These are phyloP conservation scores for Maccullochella peelii DNA, from an alignment of 2,113 vertebrate species.

Conservation along the genomic window DNA sequence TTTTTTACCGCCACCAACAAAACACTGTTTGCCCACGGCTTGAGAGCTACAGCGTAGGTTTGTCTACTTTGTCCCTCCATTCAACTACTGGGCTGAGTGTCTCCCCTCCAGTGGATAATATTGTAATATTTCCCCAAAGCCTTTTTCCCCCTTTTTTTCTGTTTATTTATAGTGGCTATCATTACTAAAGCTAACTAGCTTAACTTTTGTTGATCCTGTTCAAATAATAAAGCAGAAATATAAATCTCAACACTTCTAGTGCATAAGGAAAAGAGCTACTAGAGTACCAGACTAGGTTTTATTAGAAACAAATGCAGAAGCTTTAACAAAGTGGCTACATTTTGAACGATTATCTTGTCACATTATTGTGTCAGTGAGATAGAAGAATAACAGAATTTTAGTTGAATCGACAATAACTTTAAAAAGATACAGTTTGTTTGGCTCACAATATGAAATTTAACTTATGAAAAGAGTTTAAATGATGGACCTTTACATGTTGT, in stretches of 20 bases:
- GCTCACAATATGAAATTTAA: background rate
- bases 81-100: background rate
- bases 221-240: background rate
- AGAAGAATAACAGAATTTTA: background rate
- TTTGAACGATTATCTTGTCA: conserved; percentile 6
- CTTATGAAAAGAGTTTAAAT: background rate
- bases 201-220: background rate
- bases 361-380: background rate
- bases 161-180: background rate
- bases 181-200: background rate
- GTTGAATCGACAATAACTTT: background rate
- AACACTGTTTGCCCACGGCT: background rate
- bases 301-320: background rate
- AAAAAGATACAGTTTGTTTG: background rate
- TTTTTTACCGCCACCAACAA: background rate
- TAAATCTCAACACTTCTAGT: background rate
- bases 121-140: background rate
- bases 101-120: background rate
- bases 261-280: background rate
- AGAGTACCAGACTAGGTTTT: background rate
- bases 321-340: conserved; percentile 10
- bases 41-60: background rate
- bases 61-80: background rate
- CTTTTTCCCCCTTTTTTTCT: background rate
- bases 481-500: background rate